Base-by-base conservation (phyloP, 2,888 invertebrate genomes). In the Chrysotoxum bicinctum region DNA sequence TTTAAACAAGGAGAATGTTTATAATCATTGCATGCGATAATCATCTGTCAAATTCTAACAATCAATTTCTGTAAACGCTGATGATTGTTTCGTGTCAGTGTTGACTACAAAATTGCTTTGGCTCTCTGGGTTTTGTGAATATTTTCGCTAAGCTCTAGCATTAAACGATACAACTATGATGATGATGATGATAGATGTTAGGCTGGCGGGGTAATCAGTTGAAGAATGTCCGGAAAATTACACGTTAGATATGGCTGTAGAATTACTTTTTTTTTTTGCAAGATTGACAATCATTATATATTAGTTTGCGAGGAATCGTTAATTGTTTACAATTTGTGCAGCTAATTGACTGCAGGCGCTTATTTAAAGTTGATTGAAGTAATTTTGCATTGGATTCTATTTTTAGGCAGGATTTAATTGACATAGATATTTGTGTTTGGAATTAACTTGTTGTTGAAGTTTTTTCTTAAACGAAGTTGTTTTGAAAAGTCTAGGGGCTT, bases 11-110 rank as follows among this genome's bases (percentile, higher is more conserved):
- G 66, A 66, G 66, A 50, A 50, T 35, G 50, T 64, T n/a, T n/a
- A n/a, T n/a, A n/a, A 45, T 3, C 12, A 32, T 32, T 10, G n/a
- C 21, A 23, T 23, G 50, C 23, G 66, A 66, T 66, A 66, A 66
- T 50, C 66, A 66, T 66, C 66, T 66, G 66, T 66, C 66, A 66
- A 66, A 66, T 50, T 50, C 35, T 35, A 66, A 23, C 50, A 35
- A 66, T 66, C 48, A 45, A 64, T 64, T 32, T 30, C 3, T 23
- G 16, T 48, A 16, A 48, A 50, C 23, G 66, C 9, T 66, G 50
- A 35, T 66, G 50, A 50, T 50, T 23, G 50, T 66, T 32, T 50
- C 30, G 6, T 66, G 66, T 50, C 50, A 66, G 35, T 48, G 50
- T 50, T 21, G 50, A 66, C 23, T 32, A 16, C 2, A 16, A 66